Evolutionary conservation across 1,140 invertebrate species (phyloP), one percentile per base, ranked within the genome.

Genomic region (Lysiphlebus fabarum): DNA sequence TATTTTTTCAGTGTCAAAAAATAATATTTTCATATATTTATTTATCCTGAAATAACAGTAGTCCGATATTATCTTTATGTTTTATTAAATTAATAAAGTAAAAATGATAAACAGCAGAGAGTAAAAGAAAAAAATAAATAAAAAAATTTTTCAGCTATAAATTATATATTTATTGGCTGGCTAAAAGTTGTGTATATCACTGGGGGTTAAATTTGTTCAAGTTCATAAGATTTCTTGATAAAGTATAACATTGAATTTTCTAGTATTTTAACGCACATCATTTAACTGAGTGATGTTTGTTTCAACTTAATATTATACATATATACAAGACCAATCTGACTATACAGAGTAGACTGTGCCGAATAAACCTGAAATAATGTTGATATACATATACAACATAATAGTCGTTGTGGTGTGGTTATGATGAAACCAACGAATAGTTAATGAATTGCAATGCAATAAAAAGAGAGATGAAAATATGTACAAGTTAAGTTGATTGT

Each of bases 241-340:
- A 38, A 37, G 55, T 55, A 53, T 44, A 55, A 44, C 38, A 43
- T 55, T 43, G 42, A 34, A 26, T 43, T 56, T 56, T 59, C 43
- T 47, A 48, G 17, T 48, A 57, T 53, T 59, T 64, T 62, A 64
- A 62, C 38, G 42, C 56, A 62, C 48, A 62, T 62, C 53, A 53
- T 57, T 59, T 40, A 59, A 58, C 53, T 26, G 17, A 26, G 17
- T 26, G 59, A 64, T 64, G 63, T 64, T 64, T 64, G 59, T 64
- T 64, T 59, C 59, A 26, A 26, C 2, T 1, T 26, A 26, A 26
- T 26, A 26, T 4, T 26, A 26, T 26, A 26, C 17, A 26, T 26
- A 2, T 1, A 2, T 2, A 26, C 17, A 26, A 26, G 17, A n/a
- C n/a, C 17, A 26, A 1, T 26, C 17, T 26, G 2, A 26, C 17